phyloP scores from a whole-genome alignment of 2,797 vertebrate species.

The Coregonus sp. region DNA sequence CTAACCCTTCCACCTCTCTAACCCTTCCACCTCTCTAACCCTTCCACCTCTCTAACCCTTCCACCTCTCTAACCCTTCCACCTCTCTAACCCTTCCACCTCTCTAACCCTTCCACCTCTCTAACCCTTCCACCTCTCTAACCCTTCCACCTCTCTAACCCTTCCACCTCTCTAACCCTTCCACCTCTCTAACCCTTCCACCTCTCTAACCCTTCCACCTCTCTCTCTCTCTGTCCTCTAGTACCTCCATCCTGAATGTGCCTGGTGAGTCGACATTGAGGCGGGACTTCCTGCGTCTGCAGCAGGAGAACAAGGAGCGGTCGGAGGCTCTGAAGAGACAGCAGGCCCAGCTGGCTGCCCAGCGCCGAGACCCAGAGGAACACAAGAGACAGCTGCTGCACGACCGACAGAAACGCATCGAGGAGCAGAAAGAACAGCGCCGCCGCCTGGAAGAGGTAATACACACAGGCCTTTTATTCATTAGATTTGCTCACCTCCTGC shows the following conservation, averaged over 20 bases:
- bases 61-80: background rate
- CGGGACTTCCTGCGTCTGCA: conserved; percentile 91
- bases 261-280: conserved; percentile 89
- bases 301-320: conserved; percentile 91
- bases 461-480: background rate
- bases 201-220: background rate
- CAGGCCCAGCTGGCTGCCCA: conserved; percentile 85
- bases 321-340: conserved; percentile 86
- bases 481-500: too few relatives aligned
- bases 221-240: background rate
- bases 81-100: background rate
- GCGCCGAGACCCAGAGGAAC: conserved; percentile 88
- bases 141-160: background rate
- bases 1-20: background rate
- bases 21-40: background rate
- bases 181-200: background rate
- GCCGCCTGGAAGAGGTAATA: conserved; percentile 88
- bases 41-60: background rate
- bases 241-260: conserved; percentile 92
- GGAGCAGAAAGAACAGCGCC: conserved; percentile 90
- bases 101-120: background rate
- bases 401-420: conserved; percentile 91
- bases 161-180: background rate
- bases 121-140: background rate
- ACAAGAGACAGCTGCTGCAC: conserved; percentile 87